These are phyloP conservation scores for Esox masquinongy DNA, from an alignment of 2,797 vertebrate genomes.

Conservation along the genomic window DNA sequence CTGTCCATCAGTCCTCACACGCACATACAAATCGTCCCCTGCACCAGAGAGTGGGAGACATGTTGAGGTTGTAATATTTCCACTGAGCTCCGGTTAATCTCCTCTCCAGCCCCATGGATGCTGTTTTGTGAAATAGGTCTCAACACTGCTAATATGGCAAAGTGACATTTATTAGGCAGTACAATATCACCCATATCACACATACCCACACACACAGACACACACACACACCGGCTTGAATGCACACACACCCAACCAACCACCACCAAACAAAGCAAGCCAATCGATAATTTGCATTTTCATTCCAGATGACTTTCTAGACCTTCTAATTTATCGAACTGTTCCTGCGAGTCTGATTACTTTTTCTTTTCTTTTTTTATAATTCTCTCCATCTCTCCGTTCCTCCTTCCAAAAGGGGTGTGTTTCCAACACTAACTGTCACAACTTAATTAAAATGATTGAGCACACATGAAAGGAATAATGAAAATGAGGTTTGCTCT, in stretches of 20 bases:
- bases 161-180: slow-evolving; percentile 40
- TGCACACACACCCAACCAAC: neutral
- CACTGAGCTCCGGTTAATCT: slow-evolving; percentile 68
- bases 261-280: slow-evolving; percentile 37
- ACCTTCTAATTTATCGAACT: slow-evolving; percentile 34
- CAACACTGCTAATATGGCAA: slow-evolving; percentile 25
- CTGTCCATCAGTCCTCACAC: slow-evolving; percentile 37
- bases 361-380: slow-evolving; percentile 14
- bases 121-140: slow-evolving; percentile 62
- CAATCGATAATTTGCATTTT: slow-evolving; percentile 48
- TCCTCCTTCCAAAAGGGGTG: slow-evolving; percentile 21
- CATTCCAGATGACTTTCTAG: slow-evolving; percentile 36
- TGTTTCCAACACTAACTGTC: slow-evolving; percentile 35
- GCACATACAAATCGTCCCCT: slow-evolving; percentile 43
- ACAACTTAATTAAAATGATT: slow-evolving; percentile 58
- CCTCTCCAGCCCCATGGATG: slow-evolving; percentile 55
- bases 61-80: slow-evolving; percentile 72
- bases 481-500: slow-evolving; percentile 39
- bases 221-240: too few relatives aligned
- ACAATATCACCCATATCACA: neutral
- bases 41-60: slow-evolving; percentile 46
- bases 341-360: slow-evolving; percentile 23
- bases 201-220: too few relatives aligned
- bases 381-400: neutral
- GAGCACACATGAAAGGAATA: slow-evolving; percentile 41